Base-by-base conservation (phyloP, 1,140 invertebrate species). In the Drosophila eugracilis region DNA sequence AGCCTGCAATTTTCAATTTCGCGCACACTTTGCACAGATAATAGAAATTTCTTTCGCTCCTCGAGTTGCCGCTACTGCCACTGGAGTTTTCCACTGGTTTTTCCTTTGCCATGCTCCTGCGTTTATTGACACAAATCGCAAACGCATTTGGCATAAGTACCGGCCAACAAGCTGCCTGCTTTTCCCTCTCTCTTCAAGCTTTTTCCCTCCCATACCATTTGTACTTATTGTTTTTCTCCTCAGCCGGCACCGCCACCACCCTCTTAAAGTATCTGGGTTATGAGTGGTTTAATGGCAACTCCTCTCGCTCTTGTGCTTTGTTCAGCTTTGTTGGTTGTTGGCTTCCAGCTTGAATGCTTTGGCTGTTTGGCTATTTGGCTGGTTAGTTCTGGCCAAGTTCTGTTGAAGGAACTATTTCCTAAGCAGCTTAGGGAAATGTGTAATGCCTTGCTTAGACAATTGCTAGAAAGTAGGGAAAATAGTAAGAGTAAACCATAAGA, bases 61-160 rank as follows among this genome's bases (percentile, higher is more conserved):
- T 52, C 17, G 34, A 65, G 50, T 50, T 53, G 37, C n/a, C n/a
- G n/a, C 42, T 42, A 41, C 26, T 44, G 53, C 53, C 60, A 39
- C 57, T 37, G 53, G 22, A 28, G 59, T 52, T 24, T 41, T 14
- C 15, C 3, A n/a, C 42, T 12, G 6, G 58, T 58, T 39, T 47
- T 30, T 22, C 15, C n/a, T 28, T 9, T 28, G 6, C 7, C 10
- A 6, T 28, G 28, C 50, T 59, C 21, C 65, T 71, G 58, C 71
- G 80, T 84, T 85, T 85, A 85, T 85, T 85, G 81, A 86, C 77
- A 85, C 80, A 85, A 86, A 85, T 85, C 80, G 80, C 80, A 86
- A 85, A 85, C 80, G 80, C 80, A 85, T 85, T 85, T 86, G 80
- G 84, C 80, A 85, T 86, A 85, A 85, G 80, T 86, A 85, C 77